Base-by-base conservation (phyloP, 2,797 vertebrate species). In the Cheirogaleus major region DNA sequence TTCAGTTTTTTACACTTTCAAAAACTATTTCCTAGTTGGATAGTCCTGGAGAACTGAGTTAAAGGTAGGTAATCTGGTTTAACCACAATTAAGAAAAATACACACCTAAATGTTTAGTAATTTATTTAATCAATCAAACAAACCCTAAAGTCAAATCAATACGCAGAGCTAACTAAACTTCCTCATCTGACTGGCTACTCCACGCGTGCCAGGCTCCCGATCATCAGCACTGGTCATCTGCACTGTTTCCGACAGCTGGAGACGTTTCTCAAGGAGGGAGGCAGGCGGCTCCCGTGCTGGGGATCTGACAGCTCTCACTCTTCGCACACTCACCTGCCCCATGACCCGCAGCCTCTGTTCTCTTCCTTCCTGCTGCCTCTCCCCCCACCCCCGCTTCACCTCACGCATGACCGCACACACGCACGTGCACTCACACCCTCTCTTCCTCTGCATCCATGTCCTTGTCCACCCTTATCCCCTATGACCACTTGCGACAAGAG, bases 361-460 rank as follows among this genome's bases (percentile, higher is more conserved):
- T 59, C n/a, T 45, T 38, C 35, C 75, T 3, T 38, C 20, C n/a
- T 35, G 22, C 35, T 15, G 38, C 20, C 15, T 76, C 61, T 63
- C 18, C 48, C 27, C 20, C 18, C 48, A 23, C 20, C 13, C 23
- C 35, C 11, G 25, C 22, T 25, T 15, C 4, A 17, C 17, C 45
- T 30, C 3, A 2, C 7, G 11, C 23, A 18, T 15, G 38, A 18
- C 15, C 5, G 2, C n/a, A 25, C 7, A 11, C 23, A 12, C 2
- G 3, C 2, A 63, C 0, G 43, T 17, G 43, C 22, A 86, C 45
- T 48, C 63, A 14, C 11, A 30, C 7, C 32, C 2, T 20, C 52
- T 61, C 30, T 23, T 22, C 63, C 43, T 69, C 23, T 59, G n/a
- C 61, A 88, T 11, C 30, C 61, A 8, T 5, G n/a, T n/a, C 69